Conservation (phyloP, 2,888 invertebrate species). For the Tipula confusa region DNA sequence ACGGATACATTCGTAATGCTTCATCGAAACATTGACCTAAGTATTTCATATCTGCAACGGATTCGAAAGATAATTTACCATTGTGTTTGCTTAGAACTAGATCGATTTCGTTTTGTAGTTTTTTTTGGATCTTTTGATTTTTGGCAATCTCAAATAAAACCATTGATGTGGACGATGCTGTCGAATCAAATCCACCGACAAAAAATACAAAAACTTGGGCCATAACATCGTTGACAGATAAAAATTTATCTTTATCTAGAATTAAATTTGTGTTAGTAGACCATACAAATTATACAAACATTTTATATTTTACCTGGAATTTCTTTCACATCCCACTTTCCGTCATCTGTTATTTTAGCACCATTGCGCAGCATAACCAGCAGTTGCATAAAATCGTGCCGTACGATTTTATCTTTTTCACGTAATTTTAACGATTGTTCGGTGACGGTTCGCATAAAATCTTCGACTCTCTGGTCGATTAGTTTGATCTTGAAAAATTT, state of each 20-base stretch:
- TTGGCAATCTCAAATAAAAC: background rate
- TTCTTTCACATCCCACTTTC: background rate
- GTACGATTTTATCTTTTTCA: background rate
- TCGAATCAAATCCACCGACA: background rate
- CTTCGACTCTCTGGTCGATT: background rate
- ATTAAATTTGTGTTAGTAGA: background rate
- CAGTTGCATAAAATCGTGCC: background rate
- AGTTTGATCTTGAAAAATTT: background rate
- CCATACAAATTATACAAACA: background rate
- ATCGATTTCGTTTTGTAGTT: background rate
- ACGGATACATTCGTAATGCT: background rate
- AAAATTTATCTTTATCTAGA: background rate
- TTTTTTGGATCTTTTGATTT: background rate
- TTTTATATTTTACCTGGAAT: background rate
- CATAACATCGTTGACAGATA: background rate
- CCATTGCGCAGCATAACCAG: background rate
- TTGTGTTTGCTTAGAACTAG: background rate
- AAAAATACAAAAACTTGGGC: background rate
- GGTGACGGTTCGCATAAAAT: background rate
- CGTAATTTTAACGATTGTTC: background rate
- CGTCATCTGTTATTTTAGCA: background rate
- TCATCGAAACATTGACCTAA: constrained; percentile 34
- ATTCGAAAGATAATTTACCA: constrained; percentile 30
- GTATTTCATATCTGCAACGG: background rate
- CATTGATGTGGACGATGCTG: background rate